A percentile compares a stretch with the other conserved stretches of the same genome.
phyloP scores from a whole-genome alignment of 2,113 vertebrate genomes.

The Spea bombifrons region DNA sequence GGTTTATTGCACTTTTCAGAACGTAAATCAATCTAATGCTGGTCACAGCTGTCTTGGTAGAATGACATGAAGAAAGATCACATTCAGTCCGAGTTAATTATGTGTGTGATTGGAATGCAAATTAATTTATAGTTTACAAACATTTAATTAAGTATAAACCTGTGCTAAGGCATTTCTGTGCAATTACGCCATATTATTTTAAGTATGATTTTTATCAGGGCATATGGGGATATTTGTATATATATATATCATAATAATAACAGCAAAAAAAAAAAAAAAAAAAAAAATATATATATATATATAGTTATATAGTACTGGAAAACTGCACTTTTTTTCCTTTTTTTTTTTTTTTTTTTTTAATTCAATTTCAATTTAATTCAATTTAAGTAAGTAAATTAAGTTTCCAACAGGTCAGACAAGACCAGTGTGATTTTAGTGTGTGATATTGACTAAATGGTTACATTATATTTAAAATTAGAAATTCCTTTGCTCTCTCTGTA shows the following conservation, averaged over 20 bases:
- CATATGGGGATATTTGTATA: background rate
- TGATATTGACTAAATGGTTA: too few relatives aligned
- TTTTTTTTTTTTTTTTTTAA: too few relatives aligned
- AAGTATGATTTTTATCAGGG: too few relatives aligned
- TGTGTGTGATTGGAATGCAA: background rate
- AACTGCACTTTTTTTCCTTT: too few relatives aligned
- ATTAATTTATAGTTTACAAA: background rate
- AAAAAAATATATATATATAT: background rate
- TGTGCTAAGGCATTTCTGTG: background rate
- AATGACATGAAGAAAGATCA: background rate
- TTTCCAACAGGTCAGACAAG: too few relatives aligned
- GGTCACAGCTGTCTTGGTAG: background rate
- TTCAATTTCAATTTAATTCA: too few relatives aligned
- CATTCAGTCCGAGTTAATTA: background rate
- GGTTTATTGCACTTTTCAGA: conserved; percentile 1
- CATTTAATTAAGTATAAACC: background rate
- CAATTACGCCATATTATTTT: background rate
- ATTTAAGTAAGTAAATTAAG: too few relatives aligned
- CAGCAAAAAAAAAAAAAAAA: too few relatives aligned
- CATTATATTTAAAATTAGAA: too few relatives aligned
- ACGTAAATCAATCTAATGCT: background rate
- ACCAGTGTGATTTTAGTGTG: too few relatives aligned
- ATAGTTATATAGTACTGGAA: background rate
- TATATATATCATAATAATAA: too few relatives aligned
- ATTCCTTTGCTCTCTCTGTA: too few relatives aligned